Evolutionary conservation across 2,113 vertebrate genomes (phyloP).

Genomic region (Ceyx cyanopectus): DNA sequence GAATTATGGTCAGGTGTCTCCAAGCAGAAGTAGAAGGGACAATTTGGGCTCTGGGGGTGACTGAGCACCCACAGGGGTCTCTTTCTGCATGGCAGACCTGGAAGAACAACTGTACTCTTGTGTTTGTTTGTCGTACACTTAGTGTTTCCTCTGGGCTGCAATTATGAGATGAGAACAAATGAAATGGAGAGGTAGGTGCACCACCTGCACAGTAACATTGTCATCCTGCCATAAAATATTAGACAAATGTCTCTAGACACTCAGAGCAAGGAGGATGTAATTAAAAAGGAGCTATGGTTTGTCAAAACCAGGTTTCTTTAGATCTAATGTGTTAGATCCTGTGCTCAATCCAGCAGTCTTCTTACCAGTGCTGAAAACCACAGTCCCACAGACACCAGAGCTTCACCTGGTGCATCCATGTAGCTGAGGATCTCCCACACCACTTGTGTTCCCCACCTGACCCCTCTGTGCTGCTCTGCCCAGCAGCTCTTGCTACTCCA

Average conservation of each 20-base stretch:
- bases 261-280: fast-evolving
- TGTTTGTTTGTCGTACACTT: neutral
- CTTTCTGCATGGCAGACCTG: neutral
- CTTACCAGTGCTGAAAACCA: neutral
- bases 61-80: neutral
- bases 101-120: neutral
- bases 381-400: neutral
- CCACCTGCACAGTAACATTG: neutral
- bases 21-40: neutral
- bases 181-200: neutral
- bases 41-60: neutral
- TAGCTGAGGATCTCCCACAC: neutral
- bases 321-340: too few relatives aligned
- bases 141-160: neutral
- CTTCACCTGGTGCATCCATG: neutral
- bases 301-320: neutral
- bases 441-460: neutral
- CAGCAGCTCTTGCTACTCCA: neutral
- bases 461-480: neutral
- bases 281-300: neutral
- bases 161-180: neutral
- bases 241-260: neutral
- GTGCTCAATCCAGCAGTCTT: neutral
- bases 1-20: neutral
- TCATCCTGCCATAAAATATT: neutral